Conservation (phyloP, 2,888 invertebrate genomes). For the Dasysyrphus tricinctus region DNA sequence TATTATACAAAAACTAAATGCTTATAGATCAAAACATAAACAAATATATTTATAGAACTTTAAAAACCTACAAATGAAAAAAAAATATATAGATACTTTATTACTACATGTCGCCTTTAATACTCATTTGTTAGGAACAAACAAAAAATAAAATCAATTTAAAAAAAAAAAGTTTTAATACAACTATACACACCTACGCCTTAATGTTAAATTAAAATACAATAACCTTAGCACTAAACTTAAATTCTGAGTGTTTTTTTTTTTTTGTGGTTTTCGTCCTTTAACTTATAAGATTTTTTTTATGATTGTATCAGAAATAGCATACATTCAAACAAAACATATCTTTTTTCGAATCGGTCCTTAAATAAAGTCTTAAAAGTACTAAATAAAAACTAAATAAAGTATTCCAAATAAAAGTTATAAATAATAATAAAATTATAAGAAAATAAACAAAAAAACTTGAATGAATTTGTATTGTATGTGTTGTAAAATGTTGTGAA, state of each 20-base stretch:
- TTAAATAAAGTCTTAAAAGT: conserved; percentile 17
- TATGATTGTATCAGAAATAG: not conserved
- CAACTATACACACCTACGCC: conserved; percentile 73
- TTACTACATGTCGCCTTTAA: conserved; percentile 70
- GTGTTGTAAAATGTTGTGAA: conserved; percentile 65
- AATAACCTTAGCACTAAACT: conserved; percentile 66
- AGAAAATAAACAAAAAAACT: conserved; percentile 8
- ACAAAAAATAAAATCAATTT: conserved; percentile 3
- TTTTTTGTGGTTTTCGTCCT: not conserved
- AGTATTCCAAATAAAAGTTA: conserved; percentile 31
- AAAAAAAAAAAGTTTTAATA: conserved; percentile 10
- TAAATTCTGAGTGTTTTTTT: conserved; percentile 33
- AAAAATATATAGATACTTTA: conserved; percentile 42
- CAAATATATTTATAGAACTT: conserved; percentile 59
- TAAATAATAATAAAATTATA: not conserved
- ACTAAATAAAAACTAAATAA: conserved; percentile 1
- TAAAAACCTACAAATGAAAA: conserved; percentile 28
- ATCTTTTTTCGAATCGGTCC: conserved; percentile 65
- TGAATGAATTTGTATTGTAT: conserved; percentile 43
- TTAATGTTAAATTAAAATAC: conserved; percentile 58
- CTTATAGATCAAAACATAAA: conserved; percentile 54
- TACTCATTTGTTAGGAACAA: conserved; percentile 52
- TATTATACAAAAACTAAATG: conserved; percentile 59
- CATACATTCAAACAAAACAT: conserved; percentile 52
- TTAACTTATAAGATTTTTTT: conserved; percentile 6